Conservation (phyloP, 2,888 invertebrate genomes). For the Incurvaria masculella region DNA sequence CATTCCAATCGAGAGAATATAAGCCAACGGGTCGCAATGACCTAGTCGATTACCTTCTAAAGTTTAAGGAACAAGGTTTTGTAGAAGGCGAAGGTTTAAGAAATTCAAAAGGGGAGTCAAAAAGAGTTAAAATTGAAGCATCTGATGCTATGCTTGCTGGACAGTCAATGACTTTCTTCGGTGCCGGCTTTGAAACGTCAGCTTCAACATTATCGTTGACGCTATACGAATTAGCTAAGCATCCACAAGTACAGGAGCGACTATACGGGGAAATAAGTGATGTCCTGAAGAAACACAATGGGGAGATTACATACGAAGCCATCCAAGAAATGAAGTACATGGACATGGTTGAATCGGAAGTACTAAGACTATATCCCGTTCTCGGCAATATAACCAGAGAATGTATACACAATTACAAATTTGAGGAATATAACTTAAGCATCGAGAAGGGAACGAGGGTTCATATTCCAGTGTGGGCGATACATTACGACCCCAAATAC, state of each 20-base stretch:
- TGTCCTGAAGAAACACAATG: neutral
- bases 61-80: neutral
- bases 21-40: neutral
- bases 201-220: neutral
- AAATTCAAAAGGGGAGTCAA: neutral
- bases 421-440: neutral
- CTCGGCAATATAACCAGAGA: neutral
- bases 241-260: neutral
- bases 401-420: neutral
- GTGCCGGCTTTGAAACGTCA: neutral
- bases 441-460: neutral
- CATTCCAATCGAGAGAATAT: neutral
- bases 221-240: neutral
- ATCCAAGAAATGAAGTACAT: neutral
- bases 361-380: neutral
- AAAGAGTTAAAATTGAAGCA: neutral
- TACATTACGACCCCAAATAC: conserved; percentile 1
- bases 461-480: neutral
- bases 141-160: neutral
- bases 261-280: neutral
- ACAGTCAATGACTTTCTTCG: neutral
- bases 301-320: neutral
- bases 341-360: neutral
- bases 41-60: neutral
- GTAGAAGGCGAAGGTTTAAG: neutral